A percentile compares a stretch with the other conserved stretches of the same genome.
Conservation (phyloP, 2,113 vertebrate genomes). For the Sula dactylatra region DNA sequence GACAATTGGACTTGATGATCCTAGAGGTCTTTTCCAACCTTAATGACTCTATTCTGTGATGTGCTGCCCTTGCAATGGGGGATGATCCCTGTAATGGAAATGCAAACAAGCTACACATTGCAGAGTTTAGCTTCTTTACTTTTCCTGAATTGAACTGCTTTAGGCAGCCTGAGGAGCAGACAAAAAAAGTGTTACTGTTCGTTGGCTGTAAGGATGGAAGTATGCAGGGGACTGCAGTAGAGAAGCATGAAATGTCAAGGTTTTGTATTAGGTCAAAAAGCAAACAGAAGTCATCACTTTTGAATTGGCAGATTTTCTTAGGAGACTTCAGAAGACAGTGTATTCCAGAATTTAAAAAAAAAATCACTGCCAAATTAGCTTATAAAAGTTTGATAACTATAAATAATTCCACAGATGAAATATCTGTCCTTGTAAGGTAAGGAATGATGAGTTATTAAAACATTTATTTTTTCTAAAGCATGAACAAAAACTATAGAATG, state of each 20-base stretch:
- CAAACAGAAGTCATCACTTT: neutral
- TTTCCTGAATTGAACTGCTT: neutral
- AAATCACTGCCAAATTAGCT: neutral
- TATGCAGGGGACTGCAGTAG: neutral
- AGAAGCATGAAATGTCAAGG: neutral
- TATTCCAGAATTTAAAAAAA: neutral
- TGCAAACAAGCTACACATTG: fast-evolving
- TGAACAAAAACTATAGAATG: neutral
- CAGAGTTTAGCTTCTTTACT: neutral
- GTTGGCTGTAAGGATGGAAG: neutral
- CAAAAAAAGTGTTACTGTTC: neutral
- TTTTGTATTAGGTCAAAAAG: neutral
- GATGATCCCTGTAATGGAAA: neutral
- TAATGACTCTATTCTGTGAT: too few relatives aligned
- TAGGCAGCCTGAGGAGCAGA: neutral
- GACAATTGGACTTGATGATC: too few relatives aligned
- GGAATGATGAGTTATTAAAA: neutral
- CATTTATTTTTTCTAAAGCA: neutral
- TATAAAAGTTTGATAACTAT: neutral
- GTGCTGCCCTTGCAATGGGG: neutral
- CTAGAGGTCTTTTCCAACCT: too few relatives aligned
- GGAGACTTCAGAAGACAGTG: neutral
- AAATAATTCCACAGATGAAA: neutral
- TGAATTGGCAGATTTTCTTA: neutral
- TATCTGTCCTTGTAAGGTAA: neutral